phyloP scores from a whole-genome alignment of 2,888 invertebrate genomes.

The Limulus polyphemus region DNA sequence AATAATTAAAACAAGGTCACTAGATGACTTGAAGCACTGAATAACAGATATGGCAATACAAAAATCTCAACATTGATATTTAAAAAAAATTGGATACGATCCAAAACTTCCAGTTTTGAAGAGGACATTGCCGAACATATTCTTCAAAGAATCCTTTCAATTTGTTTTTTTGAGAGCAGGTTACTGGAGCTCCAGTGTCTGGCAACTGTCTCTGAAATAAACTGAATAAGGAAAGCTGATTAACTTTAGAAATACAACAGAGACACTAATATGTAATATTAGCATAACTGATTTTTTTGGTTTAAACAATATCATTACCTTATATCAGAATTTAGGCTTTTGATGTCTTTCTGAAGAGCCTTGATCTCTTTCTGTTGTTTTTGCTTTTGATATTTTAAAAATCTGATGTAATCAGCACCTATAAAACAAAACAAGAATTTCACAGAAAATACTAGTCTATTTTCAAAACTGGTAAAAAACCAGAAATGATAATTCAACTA shows the following conservation, averaged over 20 bases:
- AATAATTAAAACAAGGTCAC: no score
- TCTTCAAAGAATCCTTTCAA: constrained; percentile 88
- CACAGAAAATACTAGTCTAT: no score
- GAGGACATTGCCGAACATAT: constrained; percentile 71
- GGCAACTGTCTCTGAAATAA: constrained; percentile 88
- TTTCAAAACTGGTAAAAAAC: no score
- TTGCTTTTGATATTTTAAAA: constrained; percentile 64
- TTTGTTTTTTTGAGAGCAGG: constrained; percentile 73
- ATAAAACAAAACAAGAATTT: constrained; percentile 1
- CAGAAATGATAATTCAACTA: no score
- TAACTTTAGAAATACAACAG: no score
- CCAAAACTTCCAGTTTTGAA: constrained; percentile 96
- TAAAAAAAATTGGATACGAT: constrained; percentile 54
- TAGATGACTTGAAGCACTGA: no score
- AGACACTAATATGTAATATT: no score
- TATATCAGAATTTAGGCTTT: constrained; percentile 75
- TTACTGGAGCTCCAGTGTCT: constrained; percentile 87
- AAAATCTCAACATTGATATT: not conserved
- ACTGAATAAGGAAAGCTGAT: constrained; percentile 40
- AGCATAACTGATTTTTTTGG: no score
- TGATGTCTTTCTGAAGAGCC: constrained; percentile 70
- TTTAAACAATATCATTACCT: constrained; percentile 46
- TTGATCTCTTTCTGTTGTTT: constrained; percentile 84
- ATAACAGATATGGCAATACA: no score
- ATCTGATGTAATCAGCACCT: constrained; percentile 78